Evolutionary conservation across 2,888 invertebrate species (phyloP).

Genomic region (Sinelater perroti): DNA sequence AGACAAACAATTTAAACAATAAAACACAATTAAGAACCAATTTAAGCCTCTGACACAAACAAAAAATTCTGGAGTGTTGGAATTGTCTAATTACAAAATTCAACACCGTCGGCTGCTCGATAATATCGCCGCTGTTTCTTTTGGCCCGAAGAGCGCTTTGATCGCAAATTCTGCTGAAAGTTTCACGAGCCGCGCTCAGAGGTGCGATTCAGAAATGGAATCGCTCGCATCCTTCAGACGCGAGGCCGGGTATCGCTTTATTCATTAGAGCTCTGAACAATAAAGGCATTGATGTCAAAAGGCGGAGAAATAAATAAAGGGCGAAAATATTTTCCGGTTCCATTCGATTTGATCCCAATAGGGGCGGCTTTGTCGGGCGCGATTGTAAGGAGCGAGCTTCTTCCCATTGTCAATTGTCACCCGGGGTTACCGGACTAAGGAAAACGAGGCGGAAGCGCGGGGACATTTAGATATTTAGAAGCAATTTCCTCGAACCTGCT

Average conservation of each 20-base stretch:
- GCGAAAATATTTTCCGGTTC: constrained; percentile 36
- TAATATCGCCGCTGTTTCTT: too few relatives aligned
- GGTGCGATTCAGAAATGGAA: too few relatives aligned
- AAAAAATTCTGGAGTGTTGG: too few relatives aligned
- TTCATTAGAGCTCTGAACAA: constrained; percentile 33
- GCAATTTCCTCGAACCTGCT: constrained; percentile 31
- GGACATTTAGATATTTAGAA: constrained; percentile 35
- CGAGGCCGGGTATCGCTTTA: constrained; percentile 23
- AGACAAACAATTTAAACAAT: too few relatives aligned
- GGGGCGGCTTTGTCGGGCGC: constrained; percentile 31
- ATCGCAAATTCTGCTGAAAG: too few relatives aligned
- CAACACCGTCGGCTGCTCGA: too few relatives aligned
- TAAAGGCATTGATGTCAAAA: constrained; percentile 32
- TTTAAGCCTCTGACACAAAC: too few relatives aligned
- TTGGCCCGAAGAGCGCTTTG: too few relatives aligned
- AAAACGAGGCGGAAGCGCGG: constrained; percentile 33
- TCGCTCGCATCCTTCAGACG: too few relatives aligned
- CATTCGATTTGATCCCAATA: constrained; percentile 37
- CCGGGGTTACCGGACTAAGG: constrained; percentile 25
- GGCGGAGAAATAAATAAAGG: constrained; percentile 37
- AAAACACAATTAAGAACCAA: too few relatives aligned
- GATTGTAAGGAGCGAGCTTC: constrained; percentile 34
- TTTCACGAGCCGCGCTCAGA: neutral
- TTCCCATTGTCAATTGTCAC: constrained; percentile 38
- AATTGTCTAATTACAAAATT: too few relatives aligned